Base-by-base conservation (phyloP, 2,888 invertebrate species). In the Diaperis boleti region DNA sequence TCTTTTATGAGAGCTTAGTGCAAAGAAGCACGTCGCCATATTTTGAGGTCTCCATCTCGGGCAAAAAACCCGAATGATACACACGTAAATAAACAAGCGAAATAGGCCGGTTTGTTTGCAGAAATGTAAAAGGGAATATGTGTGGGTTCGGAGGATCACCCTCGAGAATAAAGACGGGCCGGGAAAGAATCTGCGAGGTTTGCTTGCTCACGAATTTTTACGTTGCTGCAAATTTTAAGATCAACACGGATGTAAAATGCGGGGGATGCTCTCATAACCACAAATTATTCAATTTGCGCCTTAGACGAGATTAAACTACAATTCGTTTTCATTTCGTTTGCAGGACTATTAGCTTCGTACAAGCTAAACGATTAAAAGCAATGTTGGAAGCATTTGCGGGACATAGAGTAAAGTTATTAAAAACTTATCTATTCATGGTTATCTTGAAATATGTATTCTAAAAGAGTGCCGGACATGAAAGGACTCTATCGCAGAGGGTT, bases 71-170 rank as follows among this genome's bases (percentile, higher is more conserved):
- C 20, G 37, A 59, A 47, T 31, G 49, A 49, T 59, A 59, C 59
- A 59, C 39, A 49, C 47, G 56, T 49, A 59, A 59, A 59, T 59
- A 59, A 59, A 59, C 59, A 59, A 49, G 47, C n/a, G 56, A 26
- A 56, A 56, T 56, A 45, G 45, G 45, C 10, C 13, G 49, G 56
- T 45, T 56, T 59, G 59, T 59, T 59, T 59, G 59, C 41, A 41
- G 59, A 59, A 59, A 59, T 49, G 49, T 59, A 59, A 59, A 41
- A 17, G 41, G 20, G 37, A 49, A 59, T 59, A 59, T 59, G 59
- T 59, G 59, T 29, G 59, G 59, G 49, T 49, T 59, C 31, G 13
- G 11, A 26, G 59, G 49, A 39, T 31, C 39, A 49, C 59, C 59
- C 59, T 8, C 11, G 59, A 59, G 59, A 59, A 59, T 59, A 59